Evolutionary conservation across 2,113 vertebrate genomes (phyloP).

Genomic region (Grus americana): DNA sequence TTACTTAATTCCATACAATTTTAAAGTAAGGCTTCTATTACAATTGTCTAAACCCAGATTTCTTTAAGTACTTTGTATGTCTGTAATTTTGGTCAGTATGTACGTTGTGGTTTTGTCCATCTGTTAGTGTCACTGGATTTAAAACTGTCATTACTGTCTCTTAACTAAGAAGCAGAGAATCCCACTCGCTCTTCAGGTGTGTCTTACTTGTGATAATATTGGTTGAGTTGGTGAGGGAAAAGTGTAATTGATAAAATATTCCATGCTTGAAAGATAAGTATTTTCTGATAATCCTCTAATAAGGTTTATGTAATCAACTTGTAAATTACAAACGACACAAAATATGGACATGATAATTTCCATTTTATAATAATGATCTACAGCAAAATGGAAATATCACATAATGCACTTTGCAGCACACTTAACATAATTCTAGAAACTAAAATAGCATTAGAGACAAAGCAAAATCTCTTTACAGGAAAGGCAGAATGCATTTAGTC

Average conservation of each 20-base stretch:
- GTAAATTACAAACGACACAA: constrained; percentile 62
- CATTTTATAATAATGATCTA: constrained; percentile 62
- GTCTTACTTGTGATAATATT: not conserved
- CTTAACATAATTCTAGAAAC: constrained; percentile 75
- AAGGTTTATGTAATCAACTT: constrained; percentile 66
- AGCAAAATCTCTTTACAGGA: constrained; percentile 65
- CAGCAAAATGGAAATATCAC: constrained; percentile 60
- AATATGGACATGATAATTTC: constrained; percentile 57
- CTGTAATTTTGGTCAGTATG: not conserved
- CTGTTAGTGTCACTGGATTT: not conserved
- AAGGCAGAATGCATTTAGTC: constrained; percentile 71
- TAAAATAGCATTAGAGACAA: constrained; percentile 74
- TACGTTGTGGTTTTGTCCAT: not conserved
- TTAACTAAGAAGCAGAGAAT: not conserved
- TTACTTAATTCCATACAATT: not conserved
- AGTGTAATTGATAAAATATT: constrained; percentile 1
- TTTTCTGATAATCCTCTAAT: constrained; percentile 59
- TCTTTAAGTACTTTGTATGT: not conserved
- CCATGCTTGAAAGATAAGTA: constrained; percentile 28
- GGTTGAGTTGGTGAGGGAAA: not conserved
- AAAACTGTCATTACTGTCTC: not conserved
- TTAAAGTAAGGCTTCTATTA: not conserved
- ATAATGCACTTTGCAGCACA: constrained; percentile 71
- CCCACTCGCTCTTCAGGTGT: not conserved
- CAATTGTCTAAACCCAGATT: not conserved